Evolutionary conservation across 2,113 vertebrate species (phyloP).

Genomic region (Grus americana): DNA sequence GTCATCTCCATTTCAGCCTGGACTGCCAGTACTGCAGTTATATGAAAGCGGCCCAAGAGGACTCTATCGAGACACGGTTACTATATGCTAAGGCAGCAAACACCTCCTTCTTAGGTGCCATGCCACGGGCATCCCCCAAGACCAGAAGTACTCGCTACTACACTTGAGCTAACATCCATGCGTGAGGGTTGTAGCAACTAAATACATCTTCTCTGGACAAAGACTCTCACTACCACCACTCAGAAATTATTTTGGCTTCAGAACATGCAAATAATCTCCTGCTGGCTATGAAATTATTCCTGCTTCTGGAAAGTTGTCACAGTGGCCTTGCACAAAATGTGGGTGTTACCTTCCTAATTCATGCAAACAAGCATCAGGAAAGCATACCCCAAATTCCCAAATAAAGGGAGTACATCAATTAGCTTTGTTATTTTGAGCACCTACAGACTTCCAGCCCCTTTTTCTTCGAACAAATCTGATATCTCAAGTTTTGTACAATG

Average conservation of each 20-base stretch:
- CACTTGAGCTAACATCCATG: background rate
- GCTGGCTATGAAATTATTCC: background rate
- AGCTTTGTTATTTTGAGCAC: background rate
- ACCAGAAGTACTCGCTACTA: background rate
- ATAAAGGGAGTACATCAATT: background rate
- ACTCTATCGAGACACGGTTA: accelerated
- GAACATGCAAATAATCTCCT: background rate
- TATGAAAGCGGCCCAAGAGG: background rate
- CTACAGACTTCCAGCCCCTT: background rate
- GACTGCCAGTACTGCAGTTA: background rate
- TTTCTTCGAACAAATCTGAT: background rate
- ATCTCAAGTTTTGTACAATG: background rate
- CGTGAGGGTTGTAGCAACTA: background rate
- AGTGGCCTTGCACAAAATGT: background rate
- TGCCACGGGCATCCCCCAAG: background rate
- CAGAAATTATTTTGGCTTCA: background rate
- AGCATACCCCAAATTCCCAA: background rate
- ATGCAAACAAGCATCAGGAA: background rate
- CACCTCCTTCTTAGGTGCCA: background rate
- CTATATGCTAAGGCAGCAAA: background rate
- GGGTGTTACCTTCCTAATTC: background rate
- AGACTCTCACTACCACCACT: background rate
- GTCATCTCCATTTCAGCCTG: background rate
- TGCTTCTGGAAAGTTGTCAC: background rate
- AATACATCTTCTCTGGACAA: background rate